These are phyloP conservation scores for Siniperca chuatsi DNA, from an alignment of 2,113 vertebrate species.

Conservation along the genomic window DNA sequence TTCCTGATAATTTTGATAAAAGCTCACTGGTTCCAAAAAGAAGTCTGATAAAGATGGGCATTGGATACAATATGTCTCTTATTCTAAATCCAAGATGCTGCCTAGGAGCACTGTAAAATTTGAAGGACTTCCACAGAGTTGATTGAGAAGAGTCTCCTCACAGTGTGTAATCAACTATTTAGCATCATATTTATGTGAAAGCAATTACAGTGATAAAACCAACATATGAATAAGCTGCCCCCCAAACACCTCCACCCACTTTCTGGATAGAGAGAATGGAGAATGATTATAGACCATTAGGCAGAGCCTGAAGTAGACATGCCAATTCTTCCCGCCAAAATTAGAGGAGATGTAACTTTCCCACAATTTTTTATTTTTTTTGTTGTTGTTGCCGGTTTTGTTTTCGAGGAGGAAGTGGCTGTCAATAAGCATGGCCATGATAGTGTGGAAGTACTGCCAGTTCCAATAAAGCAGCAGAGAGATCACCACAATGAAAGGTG, in stretches of 20 bases:
- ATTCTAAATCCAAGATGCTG: constrained; percentile 11
- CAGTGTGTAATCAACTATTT: constrained; percentile 17
- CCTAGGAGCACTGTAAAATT: neutral
- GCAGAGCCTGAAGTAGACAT: constrained; percentile 55
- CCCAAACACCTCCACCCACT: constrained; percentile 47
- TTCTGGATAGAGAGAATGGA: constrained; percentile 54
- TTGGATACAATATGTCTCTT: neutral
- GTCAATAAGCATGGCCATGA: constrained; percentile 85
- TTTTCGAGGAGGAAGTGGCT: constrained; percentile 78
- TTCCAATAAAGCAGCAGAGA: constrained; percentile 84
- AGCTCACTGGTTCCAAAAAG: neutral
- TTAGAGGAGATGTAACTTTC: constrained; percentile 68
- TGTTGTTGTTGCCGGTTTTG: constrained; percentile 66
- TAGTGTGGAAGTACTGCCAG: constrained; percentile 86
- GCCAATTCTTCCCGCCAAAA: constrained; percentile 76
- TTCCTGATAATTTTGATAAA: neutral
- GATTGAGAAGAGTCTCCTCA: constrained; percentile 31
- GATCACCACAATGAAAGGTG: constrained; percentile 86
- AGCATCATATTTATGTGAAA: constrained; percentile 39
- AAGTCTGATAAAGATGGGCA: neutral
- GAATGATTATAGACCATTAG: constrained; percentile 73
- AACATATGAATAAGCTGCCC: constrained; percentile 68
- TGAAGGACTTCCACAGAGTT: constrained; percentile 10
- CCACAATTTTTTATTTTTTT: constrained; percentile 8
- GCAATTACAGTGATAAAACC: constrained; percentile 51